Evolutionary conservation across 2,113 vertebrate genomes (phyloP).

Genomic region (Lasiurus borealis): DNA sequence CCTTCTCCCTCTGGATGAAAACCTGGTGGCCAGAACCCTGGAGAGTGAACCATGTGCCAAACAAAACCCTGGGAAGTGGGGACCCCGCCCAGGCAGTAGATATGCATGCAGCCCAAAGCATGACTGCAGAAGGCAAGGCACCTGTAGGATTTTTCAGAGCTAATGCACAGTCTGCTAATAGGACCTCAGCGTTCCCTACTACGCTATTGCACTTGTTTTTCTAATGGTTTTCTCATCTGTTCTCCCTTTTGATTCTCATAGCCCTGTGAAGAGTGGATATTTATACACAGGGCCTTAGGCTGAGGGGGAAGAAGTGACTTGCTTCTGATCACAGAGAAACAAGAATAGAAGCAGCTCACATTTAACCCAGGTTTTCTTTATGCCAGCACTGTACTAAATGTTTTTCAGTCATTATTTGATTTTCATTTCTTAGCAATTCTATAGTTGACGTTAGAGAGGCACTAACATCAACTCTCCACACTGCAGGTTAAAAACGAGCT

Average conservation of each 20-base stretch:
- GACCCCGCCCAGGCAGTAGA: not conserved
- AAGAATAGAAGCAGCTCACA: not conserved
- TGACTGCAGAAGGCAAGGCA: not conserved
- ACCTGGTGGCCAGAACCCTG: not conserved
- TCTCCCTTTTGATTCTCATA: not conserved
- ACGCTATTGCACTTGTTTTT: not conserved
- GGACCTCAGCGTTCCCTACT: not conserved
- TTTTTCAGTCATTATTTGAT: not conserved
- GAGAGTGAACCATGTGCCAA: not conserved
- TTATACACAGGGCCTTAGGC: not conserved
- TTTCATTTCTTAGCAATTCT: not conserved
- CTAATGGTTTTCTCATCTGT: not conserved
- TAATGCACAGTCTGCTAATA: not conserved
- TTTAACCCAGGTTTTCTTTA: not conserved
- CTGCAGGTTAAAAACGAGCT: not conserved
- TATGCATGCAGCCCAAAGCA: fast-evolving
- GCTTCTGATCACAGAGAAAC: not conserved
- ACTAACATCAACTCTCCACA: not conserved
- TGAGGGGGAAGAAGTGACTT: not conserved
- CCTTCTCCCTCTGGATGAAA: not conserved
- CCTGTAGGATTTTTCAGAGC: not conserved
- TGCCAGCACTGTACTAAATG: not conserved
- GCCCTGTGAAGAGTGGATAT: not conserved
- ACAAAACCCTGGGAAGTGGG: not conserved
- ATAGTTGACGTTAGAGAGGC: not conserved